Evolutionary conservation across 2,888 invertebrate genomes (phyloP), one percentile per base, ranked within the genome.

Genomic region (Stenurella melanura): DNA sequence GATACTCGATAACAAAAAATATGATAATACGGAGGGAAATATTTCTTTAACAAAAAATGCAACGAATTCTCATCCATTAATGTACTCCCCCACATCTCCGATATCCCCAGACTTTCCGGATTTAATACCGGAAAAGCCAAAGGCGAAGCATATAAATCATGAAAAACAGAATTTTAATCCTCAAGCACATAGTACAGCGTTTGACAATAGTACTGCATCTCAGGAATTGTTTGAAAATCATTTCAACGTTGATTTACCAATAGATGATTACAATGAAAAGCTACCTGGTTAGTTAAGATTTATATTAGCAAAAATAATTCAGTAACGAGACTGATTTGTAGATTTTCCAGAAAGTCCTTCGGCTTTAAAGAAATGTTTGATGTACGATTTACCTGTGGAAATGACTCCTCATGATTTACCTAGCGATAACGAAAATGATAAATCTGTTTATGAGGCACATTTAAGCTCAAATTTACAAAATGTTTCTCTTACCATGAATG

Each of bases 271-370:
- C 78, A 84, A 83, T 77, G 87, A 88, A 79, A 85, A 84, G 74
- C 83, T 88, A 80, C 87, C 87, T 80, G 87, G 87, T 87, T 80
- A 69, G 73, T 74, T 38, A 67, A 26, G 34, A 42, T 26, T 7
- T 7, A 72, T 0, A 50, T 54, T 12, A 11, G 17, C 50, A 56
- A n/a, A 7, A 54, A 21, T 26, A 70, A 21, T 10, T 4, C 11
- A 30, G n/a, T 34, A 69, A 60, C 60, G 12, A 26, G 4, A 6
- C 50, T 71, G 0, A 50, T 78, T 79, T 80, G 50, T 56, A 88
- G 89, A 89, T 81, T 88, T 93, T 90, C 92, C 92, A 21, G 92
- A 91, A 56, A 92, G 93, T 26, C 92, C 93, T 0, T 91, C 92
- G 0, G 91, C 91, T 67, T 87, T 92, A 42, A 91, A 91, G 15